Conservation (phyloP, 1,140 invertebrate genomes). For the Heliconius melpomene region DNA sequence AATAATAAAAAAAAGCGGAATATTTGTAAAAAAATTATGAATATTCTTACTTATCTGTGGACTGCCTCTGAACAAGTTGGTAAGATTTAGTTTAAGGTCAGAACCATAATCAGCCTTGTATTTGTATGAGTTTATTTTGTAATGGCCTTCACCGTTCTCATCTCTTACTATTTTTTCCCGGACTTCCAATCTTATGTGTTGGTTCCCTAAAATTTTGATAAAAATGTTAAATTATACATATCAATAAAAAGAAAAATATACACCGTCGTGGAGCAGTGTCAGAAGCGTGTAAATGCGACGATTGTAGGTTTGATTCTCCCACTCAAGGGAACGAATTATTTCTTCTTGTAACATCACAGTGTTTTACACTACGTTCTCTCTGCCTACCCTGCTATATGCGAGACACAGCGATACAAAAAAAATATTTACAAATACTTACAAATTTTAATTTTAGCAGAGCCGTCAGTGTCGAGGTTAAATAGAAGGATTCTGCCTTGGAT, state of each 20-base stretch:
- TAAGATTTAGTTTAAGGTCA: slow-evolving; percentile 73
- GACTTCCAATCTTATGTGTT: slow-evolving; percentile 68
- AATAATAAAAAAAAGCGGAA: too few species aligned
- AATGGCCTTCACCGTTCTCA: slow-evolving; percentile 67
- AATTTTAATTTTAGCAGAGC: slow-evolving; percentile 71
- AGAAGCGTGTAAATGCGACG: too few species aligned
- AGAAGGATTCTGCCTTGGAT: slow-evolving; percentile 65
- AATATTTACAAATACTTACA: slow-evolving; percentile 49
- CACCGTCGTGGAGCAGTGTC: too few species aligned
- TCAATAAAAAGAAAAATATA: not conserved
- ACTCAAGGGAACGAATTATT: too few species aligned
- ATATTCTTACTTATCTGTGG: slow-evolving; percentile 68
- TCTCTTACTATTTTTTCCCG: slow-evolving; percentile 65
- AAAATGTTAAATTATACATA: slow-evolving; percentile 13
- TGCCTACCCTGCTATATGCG: too few species aligned
- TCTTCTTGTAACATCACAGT: too few species aligned
- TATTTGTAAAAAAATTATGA: not conserved
- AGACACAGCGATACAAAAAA: too few species aligned
- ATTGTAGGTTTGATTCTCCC: too few species aligned
- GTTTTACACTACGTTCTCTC: too few species aligned
- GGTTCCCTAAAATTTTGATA: slow-evolving; percentile 61
- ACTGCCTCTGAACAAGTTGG: slow-evolving; percentile 70
- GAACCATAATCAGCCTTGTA: slow-evolving; percentile 75
- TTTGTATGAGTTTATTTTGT: slow-evolving; percentile 77
- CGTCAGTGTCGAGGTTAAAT: slow-evolving; percentile 72